Conservation (phyloP, 2,888 invertebrate species). For the Thymelicus lineola region DNA sequence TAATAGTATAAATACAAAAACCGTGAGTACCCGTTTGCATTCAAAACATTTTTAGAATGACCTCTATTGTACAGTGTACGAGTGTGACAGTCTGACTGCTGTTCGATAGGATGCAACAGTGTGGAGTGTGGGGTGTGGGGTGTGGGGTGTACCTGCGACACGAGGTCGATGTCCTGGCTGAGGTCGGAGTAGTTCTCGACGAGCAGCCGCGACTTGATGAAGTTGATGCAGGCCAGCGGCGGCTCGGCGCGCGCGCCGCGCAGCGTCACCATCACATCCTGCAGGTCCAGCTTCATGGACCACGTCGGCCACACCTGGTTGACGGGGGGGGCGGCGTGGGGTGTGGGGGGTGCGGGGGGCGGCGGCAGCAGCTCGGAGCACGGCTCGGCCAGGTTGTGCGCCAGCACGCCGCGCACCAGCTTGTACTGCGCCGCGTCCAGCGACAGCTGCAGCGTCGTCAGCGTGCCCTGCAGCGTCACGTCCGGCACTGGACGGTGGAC, state of each 20-base stretch:
- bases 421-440: slow-evolving; percentile 94
- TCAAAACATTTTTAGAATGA: too few relatives aligned
- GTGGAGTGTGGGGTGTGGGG: too few relatives aligned
- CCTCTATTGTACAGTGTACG: too few relatives aligned
- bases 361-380: slow-evolving; percentile 62
- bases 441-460: slow-evolving; percentile 93
- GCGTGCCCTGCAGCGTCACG: slow-evolving; percentile 92
- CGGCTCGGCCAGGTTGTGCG: slow-evolving; percentile 95
- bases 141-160: slow-evolving; percentile 88
- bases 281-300: slow-evolving; percentile 92
- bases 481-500: slow-evolving; percentile 86
- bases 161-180: slow-evolving; percentile 95
- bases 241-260: slow-evolving; percentile 83
- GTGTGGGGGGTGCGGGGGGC: slow-evolving; percentile 41
- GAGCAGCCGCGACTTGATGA: slow-evolving; percentile 94
- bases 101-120: too few relatives aligned
- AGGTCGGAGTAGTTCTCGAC: slow-evolving; percentile 95
- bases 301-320: slow-evolving; percentile 88
- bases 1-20: too few relatives aligned
- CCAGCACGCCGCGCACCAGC: slow-evolving; percentile 93
- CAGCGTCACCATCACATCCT: slow-evolving; percentile 93
- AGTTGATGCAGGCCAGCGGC: slow-evolving; percentile 94
- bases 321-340: slow-evolving; percentile 32
- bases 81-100: too few relatives aligned
- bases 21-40: too few relatives aligned